Evolutionary conservation across 2,888 invertebrate species (phyloP).

Genomic region (Aromia moschata): DNA sequence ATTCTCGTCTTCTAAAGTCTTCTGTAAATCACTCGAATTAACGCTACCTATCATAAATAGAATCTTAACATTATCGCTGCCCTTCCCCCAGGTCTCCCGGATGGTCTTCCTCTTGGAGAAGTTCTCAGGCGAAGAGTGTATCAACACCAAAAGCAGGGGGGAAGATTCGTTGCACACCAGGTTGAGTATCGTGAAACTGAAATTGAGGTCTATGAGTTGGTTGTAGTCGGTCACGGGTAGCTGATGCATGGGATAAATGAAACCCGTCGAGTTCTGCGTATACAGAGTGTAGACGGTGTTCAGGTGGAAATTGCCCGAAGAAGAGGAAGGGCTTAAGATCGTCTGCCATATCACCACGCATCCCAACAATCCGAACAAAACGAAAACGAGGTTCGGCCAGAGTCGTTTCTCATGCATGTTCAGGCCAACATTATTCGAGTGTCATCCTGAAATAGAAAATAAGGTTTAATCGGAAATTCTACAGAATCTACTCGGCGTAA

Average conservation of each 20-base stretch:
- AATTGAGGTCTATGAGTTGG: slow-evolving; percentile 44
- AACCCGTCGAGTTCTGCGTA: slow-evolving; percentile 41
- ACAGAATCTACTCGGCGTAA: too few relatives aligned
- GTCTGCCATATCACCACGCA: slow-evolving; percentile 45
- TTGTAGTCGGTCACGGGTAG: slow-evolving; percentile 44
- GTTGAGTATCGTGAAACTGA: slow-evolving; percentile 42
- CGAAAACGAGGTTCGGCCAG: slow-evolving; percentile 44
- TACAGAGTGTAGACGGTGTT: slow-evolving; percentile 44
- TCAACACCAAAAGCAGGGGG: slow-evolving; percentile 69
- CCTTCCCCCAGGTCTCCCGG: slow-evolving; percentile 77
- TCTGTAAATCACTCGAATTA: slow-evolving; percentile 51
- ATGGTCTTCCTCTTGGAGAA: slow-evolving; percentile 72
- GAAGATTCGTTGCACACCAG: slow-evolving; percentile 41
- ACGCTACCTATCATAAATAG: slow-evolving; percentile 75
- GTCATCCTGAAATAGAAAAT: slow-evolving; percentile 38
- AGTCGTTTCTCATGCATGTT: slow-evolving; percentile 49
- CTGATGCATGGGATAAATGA: slow-evolving; percentile 39
- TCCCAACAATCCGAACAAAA: slow-evolving; percentile 37
- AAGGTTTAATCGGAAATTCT: too few relatives aligned
- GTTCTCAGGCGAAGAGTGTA: slow-evolving; percentile 77
- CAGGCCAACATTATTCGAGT: slow-evolving; percentile 21
- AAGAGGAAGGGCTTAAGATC: slow-evolving; percentile 19
- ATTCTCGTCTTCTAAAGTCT: slow-evolving; percentile 65
- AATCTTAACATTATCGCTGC: slow-evolving; percentile 66
- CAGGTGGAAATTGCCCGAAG: slow-evolving; percentile 5